Evolutionary conservation across 2,797 vertebrate genomes (phyloP).

Genomic region (Dromococcyx pavoninus): DNA sequence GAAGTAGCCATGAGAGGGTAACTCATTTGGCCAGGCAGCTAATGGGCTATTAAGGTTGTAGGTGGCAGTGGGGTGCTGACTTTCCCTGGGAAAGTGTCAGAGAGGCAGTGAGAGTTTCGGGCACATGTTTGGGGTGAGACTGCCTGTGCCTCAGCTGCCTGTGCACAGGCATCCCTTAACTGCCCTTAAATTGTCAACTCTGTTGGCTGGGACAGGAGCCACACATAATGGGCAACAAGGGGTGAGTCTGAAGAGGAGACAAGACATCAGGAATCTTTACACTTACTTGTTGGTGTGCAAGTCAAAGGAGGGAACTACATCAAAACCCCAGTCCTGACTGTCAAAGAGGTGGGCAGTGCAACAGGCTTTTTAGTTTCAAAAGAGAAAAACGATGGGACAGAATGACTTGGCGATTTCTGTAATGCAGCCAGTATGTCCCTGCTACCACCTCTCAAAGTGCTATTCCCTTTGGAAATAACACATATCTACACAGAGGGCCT

Average conservation of each 20-base stretch:
- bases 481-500: background rate
- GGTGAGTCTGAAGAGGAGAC: background rate
- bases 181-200: background rate
- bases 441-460: background rate
- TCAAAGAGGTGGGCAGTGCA: background rate
- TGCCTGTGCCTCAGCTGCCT: background rate
- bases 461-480: background rate
- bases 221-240: fast-evolving
- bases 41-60: constrained; percentile 69
- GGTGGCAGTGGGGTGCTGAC: constrained; percentile 32
- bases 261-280: background rate
- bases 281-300: fast-evolving
- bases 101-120: background rate
- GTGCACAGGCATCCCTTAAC: background rate
- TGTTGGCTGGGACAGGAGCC: background rate
- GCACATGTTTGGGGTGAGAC: background rate
- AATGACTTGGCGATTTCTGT: background rate
- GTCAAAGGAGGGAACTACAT: background rate
- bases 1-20: constrained; percentile 47
- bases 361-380: background rate
- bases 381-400: background rate
- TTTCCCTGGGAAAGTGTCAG: constrained; percentile 65
- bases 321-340: background rate
- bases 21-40: constrained; percentile 54
- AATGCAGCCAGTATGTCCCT: background rate